Conservation (phyloP, 2,888 invertebrate species). For the Conomelus anceps region DNA sequence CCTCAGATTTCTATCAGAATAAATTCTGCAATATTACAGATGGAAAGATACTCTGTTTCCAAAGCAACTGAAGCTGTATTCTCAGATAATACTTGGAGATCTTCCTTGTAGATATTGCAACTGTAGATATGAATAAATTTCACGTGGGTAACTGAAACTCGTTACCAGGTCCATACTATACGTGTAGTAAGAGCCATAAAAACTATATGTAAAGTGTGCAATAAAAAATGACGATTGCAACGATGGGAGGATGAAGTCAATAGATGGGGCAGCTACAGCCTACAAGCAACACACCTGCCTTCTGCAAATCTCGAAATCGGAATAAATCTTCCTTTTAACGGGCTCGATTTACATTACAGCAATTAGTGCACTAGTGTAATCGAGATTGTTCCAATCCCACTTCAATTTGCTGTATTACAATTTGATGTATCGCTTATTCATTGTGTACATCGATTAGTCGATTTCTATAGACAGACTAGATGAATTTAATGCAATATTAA, state of each 20-base stretch:
- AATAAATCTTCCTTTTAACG: not conserved
- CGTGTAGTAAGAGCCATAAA: not conserved
- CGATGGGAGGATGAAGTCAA: not conserved
- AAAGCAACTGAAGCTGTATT: not conserved
- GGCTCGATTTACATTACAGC: not conserved
- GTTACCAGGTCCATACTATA: not conserved
- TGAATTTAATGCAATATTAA: too few species aligned
- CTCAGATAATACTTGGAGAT: not conserved
- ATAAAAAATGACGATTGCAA: not conserved
- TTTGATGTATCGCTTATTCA: too few species aligned
- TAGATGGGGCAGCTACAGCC: not conserved
- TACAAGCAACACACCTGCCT: not conserved
- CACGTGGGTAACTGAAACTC: not conserved
- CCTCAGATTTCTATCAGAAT: not conserved
- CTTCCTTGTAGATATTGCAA: not conserved
- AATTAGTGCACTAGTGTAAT: not conserved
- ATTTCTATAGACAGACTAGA: too few species aligned
- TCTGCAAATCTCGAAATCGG: not conserved
- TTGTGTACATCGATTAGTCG: too few species aligned
- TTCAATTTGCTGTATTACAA: not conserved
- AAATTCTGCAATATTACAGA: not conserved
- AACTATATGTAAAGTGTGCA: not conserved
- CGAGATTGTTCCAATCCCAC: not conserved
- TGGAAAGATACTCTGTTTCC: not conserved
- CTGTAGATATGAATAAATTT: not conserved